A percentile compares a stretch with the other conserved stretches of the same genome.
phyloP scores from a whole-genome alignment of 1,140 invertebrate species.

The Bombus confusus region DNA sequence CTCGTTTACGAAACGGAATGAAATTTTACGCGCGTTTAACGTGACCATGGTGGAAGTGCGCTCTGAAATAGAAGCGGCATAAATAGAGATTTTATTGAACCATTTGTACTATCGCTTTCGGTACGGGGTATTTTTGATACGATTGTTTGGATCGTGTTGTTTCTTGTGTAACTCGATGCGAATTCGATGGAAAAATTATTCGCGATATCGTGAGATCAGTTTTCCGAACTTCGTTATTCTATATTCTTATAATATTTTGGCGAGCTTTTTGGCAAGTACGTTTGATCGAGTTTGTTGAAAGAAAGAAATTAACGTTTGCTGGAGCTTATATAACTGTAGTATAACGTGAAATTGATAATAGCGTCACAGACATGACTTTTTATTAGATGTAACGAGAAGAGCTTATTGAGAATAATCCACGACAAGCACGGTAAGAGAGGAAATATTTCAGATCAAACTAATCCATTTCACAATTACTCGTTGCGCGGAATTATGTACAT shows the following conservation, averaged over 20 bases:
- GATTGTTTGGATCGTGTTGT: neutral
- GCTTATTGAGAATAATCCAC: neutral
- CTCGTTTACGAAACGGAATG: neutral
- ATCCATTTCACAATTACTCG: neutral
- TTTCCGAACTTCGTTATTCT: too few relatives aligned
- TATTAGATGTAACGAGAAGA: too few relatives aligned
- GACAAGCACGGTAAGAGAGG: neutral
- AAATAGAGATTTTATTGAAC: neutral
- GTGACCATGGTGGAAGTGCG: too few relatives aligned
- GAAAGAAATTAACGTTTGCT: too few relatives aligned
- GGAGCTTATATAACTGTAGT: too few relatives aligned
- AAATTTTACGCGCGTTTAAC: neutral
- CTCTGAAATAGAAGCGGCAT: neutral
- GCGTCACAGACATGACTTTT: too few relatives aligned
- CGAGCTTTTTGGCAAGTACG: too few relatives aligned
- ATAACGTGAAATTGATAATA: neutral
- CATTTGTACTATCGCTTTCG: neutral
- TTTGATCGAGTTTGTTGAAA: too few relatives aligned
- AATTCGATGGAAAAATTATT: neutral
- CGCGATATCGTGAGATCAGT: too few relatives aligned
- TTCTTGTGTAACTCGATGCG: neutral
- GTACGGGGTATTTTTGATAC: neutral
- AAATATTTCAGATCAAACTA: neutral
- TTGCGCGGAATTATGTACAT: neutral
- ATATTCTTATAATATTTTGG: too few relatives aligned